phyloP scores from a whole-genome alignment of 2,113 vertebrate genomes.

The Columbina picui region DNA sequence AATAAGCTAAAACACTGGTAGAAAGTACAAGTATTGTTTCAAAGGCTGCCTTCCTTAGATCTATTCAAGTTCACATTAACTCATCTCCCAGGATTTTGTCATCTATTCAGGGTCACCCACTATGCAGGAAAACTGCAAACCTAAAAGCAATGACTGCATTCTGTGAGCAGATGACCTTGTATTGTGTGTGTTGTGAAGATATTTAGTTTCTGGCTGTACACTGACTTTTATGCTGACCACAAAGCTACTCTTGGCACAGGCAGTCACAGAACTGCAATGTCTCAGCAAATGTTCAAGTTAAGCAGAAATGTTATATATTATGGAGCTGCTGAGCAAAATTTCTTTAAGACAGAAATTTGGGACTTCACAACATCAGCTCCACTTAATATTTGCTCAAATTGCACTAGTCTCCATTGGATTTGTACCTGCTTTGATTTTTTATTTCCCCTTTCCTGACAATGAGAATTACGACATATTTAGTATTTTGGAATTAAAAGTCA shows the following conservation, averaged over 20 bases:
- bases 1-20: background rate
- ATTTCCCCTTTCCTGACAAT: background rate
- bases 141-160: background rate
- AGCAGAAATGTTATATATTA: background rate
- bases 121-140: background rate
- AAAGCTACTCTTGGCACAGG: background rate
- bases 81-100: background rate
- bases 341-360: background rate
- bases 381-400: background rate
- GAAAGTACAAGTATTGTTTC: fast-evolving
- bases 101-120: background rate
- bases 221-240: background rate
- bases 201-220: background rate
- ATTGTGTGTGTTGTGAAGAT: background rate
- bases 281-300: background rate
- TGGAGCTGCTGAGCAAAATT: background rate
- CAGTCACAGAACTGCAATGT: background rate
- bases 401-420: background rate
- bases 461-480: background rate
- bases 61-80: background rate
- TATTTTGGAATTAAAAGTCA: background rate
- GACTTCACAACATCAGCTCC: background rate
- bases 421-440: background rate
- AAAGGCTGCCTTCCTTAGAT: background rate
- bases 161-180: background rate